Base-by-base conservation (phyloP, 1,140 invertebrate species). In the Diuraphis noxia region DNA sequence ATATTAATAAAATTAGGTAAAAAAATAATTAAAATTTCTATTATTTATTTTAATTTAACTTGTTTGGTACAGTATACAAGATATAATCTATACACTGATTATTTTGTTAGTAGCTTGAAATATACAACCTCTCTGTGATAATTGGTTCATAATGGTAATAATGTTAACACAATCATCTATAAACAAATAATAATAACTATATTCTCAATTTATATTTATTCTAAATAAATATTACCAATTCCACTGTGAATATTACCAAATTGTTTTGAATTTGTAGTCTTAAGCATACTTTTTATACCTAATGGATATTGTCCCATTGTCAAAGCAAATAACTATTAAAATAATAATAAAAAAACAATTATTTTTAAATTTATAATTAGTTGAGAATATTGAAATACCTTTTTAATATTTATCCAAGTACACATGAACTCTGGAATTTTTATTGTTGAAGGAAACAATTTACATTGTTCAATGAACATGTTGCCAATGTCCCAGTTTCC, bases 231-330 rank as follows among this genome's bases (percentile, higher is more conserved):
- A 34, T 91, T 92, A 92, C 92, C 92, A 23, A 91, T 91, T 63
- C 92, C 92, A 92, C 43, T 88, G 23, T 92, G 92, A 38, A 92
- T 77, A 49, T 43, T 91, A 40, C 92, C 92, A n/a, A 72, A 36
- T 72, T 92, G 89, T 49, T 82, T 84, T 36, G 91, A 40, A 56
- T 92, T 84, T 56, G 77, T 56, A 52, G 84, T 77, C 40, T 46
- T 72, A 30, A 92, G 46, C 92, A 92, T 92, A 52, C 88, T 90
- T 40, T 56, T 87, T 77, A 92, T 92, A 79, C 92, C 92, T 52
- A 52, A 88, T 5, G 92, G 92, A 86, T 91, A 92, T 2, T 91
- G 52, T 38, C 92, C 92, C 34, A 79, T 85, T 40, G 82, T 84
- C 9, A 63, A 9, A 72, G 92, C 90, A 92, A 87, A 92, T 49